These are phyloP conservation scores for Sinocyclocheilus rhinocerous DNA, from an alignment of 2,113 vertebrate species.

Conservation along the genomic window DNA sequence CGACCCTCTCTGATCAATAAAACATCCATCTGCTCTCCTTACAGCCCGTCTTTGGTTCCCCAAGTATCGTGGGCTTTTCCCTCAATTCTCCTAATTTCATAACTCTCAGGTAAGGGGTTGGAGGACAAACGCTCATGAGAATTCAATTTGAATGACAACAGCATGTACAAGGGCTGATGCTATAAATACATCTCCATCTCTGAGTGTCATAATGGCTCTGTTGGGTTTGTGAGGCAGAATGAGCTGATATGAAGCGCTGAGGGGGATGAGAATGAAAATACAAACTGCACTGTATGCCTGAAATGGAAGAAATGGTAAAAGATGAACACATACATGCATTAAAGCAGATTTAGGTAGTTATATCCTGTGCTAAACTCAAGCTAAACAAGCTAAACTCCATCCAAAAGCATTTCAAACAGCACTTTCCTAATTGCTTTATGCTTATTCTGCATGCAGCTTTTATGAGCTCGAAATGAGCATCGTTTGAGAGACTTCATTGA, in stretches of 20 bases:
- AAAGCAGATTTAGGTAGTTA: background rate
- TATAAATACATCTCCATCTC: constrained; percentile 7
- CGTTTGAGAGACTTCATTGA: background rate
- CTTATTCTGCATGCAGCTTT: background rate
- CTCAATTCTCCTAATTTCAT: constrained; percentile 49
- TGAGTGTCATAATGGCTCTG: constrained; percentile 53
- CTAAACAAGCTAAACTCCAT: background rate
- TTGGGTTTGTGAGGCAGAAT: constrained; percentile 34
- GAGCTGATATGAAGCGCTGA: background rate
- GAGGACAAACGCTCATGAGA: constrained; percentile 54
- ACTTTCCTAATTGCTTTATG: background rate
- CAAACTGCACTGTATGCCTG: background rate
- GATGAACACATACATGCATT: background rate
- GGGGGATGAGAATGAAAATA: background rate
- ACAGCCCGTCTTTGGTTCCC: background rate
- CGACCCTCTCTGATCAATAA: constrained; percentile 70
- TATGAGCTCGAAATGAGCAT: background rate
- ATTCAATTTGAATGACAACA: constrained; percentile 35
- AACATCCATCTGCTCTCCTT: constrained; percentile 46
- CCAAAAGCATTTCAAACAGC: background rate
- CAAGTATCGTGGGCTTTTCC: background rate
- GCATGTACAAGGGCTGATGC: background rate
- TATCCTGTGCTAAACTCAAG: background rate
- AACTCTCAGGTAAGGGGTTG: constrained; percentile 45
- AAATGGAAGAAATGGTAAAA: background rate